Evolutionary conservation across 2,113 vertebrate species (phyloP).

Genomic region (Paramisgurnus dabryanus): DNA sequence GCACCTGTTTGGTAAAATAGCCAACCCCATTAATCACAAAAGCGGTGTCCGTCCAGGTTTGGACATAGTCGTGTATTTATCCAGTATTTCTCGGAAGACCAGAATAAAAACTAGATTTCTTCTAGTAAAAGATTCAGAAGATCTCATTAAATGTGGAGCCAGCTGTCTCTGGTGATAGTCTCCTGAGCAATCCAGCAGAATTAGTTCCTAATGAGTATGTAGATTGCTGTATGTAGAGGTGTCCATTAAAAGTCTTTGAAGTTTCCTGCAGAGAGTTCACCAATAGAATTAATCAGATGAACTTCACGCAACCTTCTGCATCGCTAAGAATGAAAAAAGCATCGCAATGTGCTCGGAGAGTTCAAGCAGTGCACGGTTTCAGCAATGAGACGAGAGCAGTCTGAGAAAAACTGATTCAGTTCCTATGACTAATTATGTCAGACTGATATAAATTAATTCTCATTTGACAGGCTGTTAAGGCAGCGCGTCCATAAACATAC

Average conservation of each 20-base stretch:
- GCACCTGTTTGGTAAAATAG: too few relatives aligned
- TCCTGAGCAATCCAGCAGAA: slow-evolving; percentile 9
- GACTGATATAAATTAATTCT: background rate
- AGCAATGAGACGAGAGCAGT: background rate
- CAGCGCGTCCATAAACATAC: too few relatives aligned
- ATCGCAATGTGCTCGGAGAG: background rate
- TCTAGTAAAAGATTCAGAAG: slow-evolving; percentile 13
- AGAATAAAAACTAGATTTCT: background rate
- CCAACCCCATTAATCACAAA: background rate
- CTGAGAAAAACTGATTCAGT: background rate
- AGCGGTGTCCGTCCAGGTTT: background rate
- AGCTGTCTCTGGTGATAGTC: slow-evolving; percentile 28
- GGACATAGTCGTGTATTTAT: background rate
- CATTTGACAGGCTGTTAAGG: background rate
- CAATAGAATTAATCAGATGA: slow-evolving; percentile 46
- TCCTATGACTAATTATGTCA: background rate
- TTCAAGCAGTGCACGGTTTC: background rate
- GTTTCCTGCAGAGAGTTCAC: slow-evolving; percentile 36
- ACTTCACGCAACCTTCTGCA: slow-evolving; percentile 42
- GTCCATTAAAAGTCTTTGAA: slow-evolving; percentile 39
- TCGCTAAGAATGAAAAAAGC: background rate
- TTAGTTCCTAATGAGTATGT: slow-evolving; percentile 44
- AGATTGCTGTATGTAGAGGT: slow-evolving; percentile 41
- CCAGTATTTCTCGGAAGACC: background rate
- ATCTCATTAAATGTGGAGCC: slow-evolving; percentile 7